Percentiles rank a stretch among this genome's conserved stretches.
Evolutionary conservation across 2,888 invertebrate genomes (phyloP).

Genomic region (Fabriciana adippe): DNA sequence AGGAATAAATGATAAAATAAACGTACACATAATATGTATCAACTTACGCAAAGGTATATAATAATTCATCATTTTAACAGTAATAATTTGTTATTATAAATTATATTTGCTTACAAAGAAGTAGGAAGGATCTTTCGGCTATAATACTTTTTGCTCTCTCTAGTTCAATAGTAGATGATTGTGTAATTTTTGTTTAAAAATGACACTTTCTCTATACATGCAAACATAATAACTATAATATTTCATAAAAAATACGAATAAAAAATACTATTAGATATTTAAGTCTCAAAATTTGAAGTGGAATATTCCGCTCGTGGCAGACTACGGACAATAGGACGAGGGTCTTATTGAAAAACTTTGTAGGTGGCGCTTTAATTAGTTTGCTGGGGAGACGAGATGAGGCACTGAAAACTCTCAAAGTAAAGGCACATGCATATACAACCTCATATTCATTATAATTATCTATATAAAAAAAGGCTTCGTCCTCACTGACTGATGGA

Average conservation of each 20-base stretch:
- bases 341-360: conserved; percentile 61
- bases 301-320: conserved; percentile 27
- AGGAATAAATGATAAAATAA: too few relatives aligned
- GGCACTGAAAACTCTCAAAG: conserved; percentile 15
- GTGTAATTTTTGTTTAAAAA: too few relatives aligned
- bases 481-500: too few relatives aligned
- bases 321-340: conserved; percentile 41
- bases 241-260: background rate
- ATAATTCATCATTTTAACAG: too few relatives aligned
- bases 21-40: too few relatives aligned
- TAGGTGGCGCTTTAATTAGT: conserved; percentile 62
- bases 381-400: conserved; percentile 42
- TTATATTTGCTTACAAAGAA: too few relatives aligned
- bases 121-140: too few relatives aligned
- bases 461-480: background rate
- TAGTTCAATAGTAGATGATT: too few relatives aligned
- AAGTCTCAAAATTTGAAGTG: conserved; percentile 13
- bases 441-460: conserved; percentile 7
- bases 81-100: too few relatives aligned
- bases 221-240: background rate
- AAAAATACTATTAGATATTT: background rate
- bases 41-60: too few relatives aligned
- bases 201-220: too few relatives aligned
- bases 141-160: too few relatives aligned
- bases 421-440: conserved; percentile 19